Evolutionary conservation across 1,140 invertebrate genomes (phyloP).

Genomic region (Papilio polyxenes): DNA sequence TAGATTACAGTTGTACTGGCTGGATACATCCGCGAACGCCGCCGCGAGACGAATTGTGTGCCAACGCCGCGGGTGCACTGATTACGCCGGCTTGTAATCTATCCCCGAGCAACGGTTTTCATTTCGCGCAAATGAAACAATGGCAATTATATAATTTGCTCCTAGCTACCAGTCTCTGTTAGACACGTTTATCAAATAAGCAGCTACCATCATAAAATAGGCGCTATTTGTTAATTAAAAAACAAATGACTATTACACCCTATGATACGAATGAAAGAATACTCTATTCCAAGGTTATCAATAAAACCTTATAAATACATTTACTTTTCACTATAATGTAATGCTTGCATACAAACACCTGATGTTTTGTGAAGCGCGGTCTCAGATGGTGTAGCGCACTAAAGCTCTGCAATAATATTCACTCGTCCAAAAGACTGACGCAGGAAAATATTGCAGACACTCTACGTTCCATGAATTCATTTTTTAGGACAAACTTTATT

Average conservation of each 20-base stretch:
- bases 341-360: not conserved
- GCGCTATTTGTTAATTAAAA: too few relatives aligned
- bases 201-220: too few relatives aligned
- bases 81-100: slow-evolving; percentile 7
- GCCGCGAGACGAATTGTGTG: not conserved
- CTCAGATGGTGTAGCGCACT: not conserved
- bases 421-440: not conserved
- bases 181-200: not conserved
- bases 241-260: too few relatives aligned
- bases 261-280: too few relatives aligned
- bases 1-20: not conserved
- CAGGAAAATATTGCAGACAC: not conserved
- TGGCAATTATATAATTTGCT: not conserved
- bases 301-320: not conserved
- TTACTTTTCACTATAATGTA: not conserved
- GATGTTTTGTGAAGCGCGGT: not conserved
- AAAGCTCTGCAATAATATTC: not conserved
- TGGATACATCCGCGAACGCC: not conserved
- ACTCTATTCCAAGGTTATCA: not conserved
- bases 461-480: too few relatives aligned
- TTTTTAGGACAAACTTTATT: too few relatives aligned
- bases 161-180: not conserved
- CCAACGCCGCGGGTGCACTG: slow-evolving; percentile 2
- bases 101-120: not conserved
- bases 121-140: not conserved